Percentiles rank a stretch among this genome's conserved stretches.
Evolutionary conservation across 2,797 vertebrate species (phyloP).

Genomic region (Semotilus atromaculatus): DNA sequence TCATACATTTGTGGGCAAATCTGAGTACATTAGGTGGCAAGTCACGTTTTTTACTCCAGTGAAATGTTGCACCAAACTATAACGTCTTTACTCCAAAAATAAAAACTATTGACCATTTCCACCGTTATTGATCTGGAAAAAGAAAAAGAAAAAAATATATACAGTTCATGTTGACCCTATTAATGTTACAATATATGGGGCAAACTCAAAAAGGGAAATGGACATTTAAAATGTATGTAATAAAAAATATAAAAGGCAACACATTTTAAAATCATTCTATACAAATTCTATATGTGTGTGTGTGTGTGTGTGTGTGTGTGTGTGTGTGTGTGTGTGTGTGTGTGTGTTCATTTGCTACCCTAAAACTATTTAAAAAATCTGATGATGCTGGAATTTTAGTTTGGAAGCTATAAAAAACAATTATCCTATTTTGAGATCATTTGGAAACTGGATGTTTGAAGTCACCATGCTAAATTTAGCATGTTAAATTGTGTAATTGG

Average conservation of each 20-base stretch:
- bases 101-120: background rate
- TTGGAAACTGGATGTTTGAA: background rate
- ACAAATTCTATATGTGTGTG: background rate
- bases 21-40: background rate
- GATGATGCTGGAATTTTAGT: background rate
- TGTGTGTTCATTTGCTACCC: background rate
- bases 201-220: background rate
- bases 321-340: background rate
- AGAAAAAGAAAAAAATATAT: too few species aligned
- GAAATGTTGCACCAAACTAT: background rate
- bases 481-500: background rate
- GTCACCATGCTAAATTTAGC: background rate
- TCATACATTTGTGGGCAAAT: background rate
- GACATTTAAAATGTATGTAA: background rate
- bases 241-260: background rate
- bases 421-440: background rate
- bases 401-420: background rate
- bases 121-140: background rate
- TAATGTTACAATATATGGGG: background rate
- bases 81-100: too few species aligned
- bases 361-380: background rate
- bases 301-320: background rate
- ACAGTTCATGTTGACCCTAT: background rate
- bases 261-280: background rate
- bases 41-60: background rate